Conservation (phyloP, 1,140 invertebrate species). For the Antheraea mylitta region DNA sequence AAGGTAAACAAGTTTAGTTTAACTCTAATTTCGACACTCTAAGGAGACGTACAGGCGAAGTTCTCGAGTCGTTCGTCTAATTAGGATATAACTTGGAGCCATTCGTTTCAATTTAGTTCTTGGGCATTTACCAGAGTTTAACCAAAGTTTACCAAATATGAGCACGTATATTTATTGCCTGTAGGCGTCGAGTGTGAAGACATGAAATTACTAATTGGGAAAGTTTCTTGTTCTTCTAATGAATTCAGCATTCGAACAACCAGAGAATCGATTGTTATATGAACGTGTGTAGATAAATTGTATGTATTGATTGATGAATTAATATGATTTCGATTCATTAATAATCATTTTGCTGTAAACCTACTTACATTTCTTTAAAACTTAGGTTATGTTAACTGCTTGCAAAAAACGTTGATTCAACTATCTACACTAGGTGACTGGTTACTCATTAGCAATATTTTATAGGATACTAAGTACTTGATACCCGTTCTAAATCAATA, state of each 20-base stretch:
- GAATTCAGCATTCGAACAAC: constrained; percentile 4
- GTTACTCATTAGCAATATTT: too few species aligned
- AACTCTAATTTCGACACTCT: constrained; percentile 64
- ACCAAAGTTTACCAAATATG: constrained; percentile 32
- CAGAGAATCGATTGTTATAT: background rate
- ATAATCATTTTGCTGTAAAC: too few species aligned
- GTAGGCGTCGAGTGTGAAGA: constrained; percentile 10
- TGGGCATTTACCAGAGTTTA: constrained; percentile 37
- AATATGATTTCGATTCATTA: too few species aligned
- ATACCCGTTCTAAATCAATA: too few species aligned
- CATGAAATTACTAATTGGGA: constrained; percentile 16
- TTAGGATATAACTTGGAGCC: constrained; percentile 63
- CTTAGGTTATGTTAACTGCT: too few species aligned
- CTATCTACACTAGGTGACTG: too few species aligned
- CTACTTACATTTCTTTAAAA: too few species aligned
- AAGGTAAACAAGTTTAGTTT: constrained; percentile 70
- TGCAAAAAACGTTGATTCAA: too few species aligned
- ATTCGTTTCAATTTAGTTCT: constrained; percentile 67
- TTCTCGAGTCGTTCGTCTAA: constrained; percentile 52
- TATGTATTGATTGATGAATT: too few species aligned
- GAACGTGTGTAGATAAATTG: background rate
- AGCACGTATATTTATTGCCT: constrained; percentile 15
- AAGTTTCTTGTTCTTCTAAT: constrained; percentile 13
- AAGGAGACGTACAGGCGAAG: constrained; percentile 59
- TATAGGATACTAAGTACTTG: too few species aligned